Evolutionary conservation across 35 echinoderm and acorn worm species (phyloP).

Genomic region (Strongylocentrotus purpuratus): DNA sequence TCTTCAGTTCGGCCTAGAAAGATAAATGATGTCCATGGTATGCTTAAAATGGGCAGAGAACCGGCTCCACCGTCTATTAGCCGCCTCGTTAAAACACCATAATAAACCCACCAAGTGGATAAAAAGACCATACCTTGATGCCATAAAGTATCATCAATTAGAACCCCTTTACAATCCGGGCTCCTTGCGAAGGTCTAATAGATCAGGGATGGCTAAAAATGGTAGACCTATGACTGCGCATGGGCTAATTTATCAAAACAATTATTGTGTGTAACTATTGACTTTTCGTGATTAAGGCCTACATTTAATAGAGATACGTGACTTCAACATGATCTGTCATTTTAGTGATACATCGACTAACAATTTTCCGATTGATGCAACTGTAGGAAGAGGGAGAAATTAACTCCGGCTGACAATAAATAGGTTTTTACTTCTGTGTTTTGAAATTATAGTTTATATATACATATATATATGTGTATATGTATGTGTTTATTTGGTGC

Average conservation of each 20-base stretch:
- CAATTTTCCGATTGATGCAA: not conserved
- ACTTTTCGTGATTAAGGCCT: not conserved
- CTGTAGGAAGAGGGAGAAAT: not conserved
- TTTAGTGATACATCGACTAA: not conserved
- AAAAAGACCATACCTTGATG: not conserved
- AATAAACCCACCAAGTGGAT: not conserved
- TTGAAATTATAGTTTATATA: no score
- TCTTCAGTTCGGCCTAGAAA: not conserved
- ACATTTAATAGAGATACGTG: not conserved
- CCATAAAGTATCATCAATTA: constrained; percentile 10
- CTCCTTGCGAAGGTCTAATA: not conserved
- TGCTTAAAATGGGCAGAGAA: not conserved
- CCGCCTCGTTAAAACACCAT: constrained; percentile 33
- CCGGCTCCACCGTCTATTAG: constrained; percentile 15
- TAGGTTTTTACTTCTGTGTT: not conserved
- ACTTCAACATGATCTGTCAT: not conserved
- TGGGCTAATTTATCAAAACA: not conserved
- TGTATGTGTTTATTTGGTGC: no score
- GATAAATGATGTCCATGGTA: not conserved
- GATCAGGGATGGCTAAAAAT: not conserved
- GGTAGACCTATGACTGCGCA: not conserved
- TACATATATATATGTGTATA: no score
- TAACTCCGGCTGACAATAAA: not conserved
- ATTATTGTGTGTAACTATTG: not conserved
- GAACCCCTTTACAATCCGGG: not conserved